These are phyloP conservation scores for Cacatua alba DNA, from an alignment of 2,113 vertebrate species.

Conservation along the genomic window DNA sequence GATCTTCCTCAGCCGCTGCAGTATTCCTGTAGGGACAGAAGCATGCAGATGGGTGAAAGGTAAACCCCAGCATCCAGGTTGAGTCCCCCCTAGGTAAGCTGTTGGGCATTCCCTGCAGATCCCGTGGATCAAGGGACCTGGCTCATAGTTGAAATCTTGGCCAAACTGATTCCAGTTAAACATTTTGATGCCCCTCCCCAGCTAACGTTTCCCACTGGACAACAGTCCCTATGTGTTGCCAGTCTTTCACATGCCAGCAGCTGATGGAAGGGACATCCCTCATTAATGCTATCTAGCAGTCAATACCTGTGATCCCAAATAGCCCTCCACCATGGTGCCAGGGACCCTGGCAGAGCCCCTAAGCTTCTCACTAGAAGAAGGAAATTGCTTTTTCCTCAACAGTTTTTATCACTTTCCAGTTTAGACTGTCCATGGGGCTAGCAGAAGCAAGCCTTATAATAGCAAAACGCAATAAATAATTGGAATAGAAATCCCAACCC, in stretches of 20 bases:
- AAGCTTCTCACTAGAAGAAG: background rate
- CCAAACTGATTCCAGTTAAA: background rate
- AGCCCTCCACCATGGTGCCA: background rate
- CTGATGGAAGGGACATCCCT: background rate
- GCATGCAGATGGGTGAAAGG: background rate
- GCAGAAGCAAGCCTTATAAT: background rate
- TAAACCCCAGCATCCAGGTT: background rate
- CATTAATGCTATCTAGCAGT: background rate
- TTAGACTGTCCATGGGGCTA: background rate
- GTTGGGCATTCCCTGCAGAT: background rate
- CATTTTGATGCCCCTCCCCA: background rate
- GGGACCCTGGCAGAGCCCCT: background rate
- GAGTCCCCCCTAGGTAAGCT: background rate
- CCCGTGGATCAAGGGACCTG: background rate
- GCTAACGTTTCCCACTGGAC: background rate
- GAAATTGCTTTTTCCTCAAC: background rate
- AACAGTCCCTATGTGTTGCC: background rate
- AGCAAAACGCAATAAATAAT: background rate
- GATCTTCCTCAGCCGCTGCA: conserved; percentile 91
- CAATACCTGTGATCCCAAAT: background rate
- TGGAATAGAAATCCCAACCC: background rate
- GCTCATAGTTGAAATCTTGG: background rate
- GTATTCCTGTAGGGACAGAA: conserved; percentile 63
- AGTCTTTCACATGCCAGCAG: background rate
- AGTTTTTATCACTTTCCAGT: background rate